A percentile compares a stretch with the other conserved stretches of the same genome.
phyloP scores from a whole-genome alignment of 30 jellyfish, hydroid and myxozoan species.

The Turritopsis dohrnii region DNA sequence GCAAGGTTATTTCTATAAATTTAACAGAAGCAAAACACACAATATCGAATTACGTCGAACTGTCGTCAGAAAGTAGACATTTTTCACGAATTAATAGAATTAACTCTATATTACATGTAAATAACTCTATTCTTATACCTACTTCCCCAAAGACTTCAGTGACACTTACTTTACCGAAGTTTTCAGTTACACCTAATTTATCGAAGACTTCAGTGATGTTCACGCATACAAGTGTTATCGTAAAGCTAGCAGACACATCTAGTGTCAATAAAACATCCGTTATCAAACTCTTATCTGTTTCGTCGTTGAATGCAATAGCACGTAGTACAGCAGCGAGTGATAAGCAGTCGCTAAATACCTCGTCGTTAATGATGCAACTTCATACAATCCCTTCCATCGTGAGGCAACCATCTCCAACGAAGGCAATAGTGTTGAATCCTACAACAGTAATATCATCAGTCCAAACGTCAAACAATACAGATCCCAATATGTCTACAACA shows the following conservation, averaged over 20 bases:
- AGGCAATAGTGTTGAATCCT: not conserved
- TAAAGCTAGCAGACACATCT: not conserved
- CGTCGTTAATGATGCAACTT: not conserved
- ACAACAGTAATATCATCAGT: not conserved
- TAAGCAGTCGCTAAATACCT: not conserved
- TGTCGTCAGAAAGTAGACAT: not conserved
- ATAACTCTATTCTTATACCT: not conserved
- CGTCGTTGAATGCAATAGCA: not conserved
- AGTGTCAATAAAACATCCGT: no score
- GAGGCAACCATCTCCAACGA: not conserved
- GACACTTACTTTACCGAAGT: no score
- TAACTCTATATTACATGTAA: not conserved
- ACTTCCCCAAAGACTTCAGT: not conserved
- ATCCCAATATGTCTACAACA: no score
- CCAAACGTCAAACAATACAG: no score
- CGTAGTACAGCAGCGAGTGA: not conserved
- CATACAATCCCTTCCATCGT: not conserved
- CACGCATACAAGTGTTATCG: not conserved
- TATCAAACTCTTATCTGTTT: not conserved
- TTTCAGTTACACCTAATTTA: not conserved
- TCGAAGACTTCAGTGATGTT: not conserved
- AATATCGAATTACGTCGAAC: not conserved
- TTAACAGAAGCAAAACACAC: not conserved
- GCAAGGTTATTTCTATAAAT: not conserved
- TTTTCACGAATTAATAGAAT: not conserved